Evolutionary conservation across 2,888 invertebrate genomes (phyloP).

Genomic region (Thymelicus acteon): DNA sequence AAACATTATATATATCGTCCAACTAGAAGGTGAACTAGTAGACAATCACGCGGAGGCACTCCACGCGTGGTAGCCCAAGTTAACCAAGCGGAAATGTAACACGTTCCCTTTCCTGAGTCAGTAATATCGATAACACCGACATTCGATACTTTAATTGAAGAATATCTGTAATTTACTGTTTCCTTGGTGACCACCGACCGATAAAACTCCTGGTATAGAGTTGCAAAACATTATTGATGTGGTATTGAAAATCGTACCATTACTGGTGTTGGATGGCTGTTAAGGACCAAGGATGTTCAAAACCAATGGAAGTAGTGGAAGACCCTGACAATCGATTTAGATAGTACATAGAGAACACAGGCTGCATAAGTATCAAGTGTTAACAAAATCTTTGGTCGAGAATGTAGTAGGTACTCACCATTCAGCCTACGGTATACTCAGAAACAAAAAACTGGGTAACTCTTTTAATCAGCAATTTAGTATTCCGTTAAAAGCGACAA

Average conservation of each 20-base stretch:
- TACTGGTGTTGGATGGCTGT: neutral
- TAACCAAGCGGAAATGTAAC: slow-evolving; percentile 29
- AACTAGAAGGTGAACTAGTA: slow-evolving; percentile 29
- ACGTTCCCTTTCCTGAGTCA: slow-evolving; percentile 34
- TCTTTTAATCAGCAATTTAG: neutral
- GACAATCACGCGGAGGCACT: slow-evolving; percentile 20
- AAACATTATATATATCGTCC: neutral
- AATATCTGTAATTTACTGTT: slow-evolving; percentile 12
- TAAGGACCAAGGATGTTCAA: neutral
- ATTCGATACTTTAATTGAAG: slow-evolving; percentile 27
- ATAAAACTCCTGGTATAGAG: slow-evolving; percentile 6
- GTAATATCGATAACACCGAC: slow-evolving; percentile 6
- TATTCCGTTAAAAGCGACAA: slow-evolving; percentile 5
- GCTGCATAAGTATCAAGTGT: no score
- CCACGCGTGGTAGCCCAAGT: slow-evolving; percentile 7
- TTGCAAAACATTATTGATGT: slow-evolving; percentile 3
- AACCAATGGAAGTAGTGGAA: no score
- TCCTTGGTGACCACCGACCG: slow-evolving; percentile 29
- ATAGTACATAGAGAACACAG: no score
- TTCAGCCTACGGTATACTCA: no score
- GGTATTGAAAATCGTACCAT: neutral
- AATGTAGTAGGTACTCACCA: no score
- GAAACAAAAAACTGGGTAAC: no score
- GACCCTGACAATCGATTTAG: no score
- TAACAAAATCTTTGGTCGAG: no score